Conservation (phyloP, 2,113 vertebrate species). For the Tonatia bakeri region DNA sequence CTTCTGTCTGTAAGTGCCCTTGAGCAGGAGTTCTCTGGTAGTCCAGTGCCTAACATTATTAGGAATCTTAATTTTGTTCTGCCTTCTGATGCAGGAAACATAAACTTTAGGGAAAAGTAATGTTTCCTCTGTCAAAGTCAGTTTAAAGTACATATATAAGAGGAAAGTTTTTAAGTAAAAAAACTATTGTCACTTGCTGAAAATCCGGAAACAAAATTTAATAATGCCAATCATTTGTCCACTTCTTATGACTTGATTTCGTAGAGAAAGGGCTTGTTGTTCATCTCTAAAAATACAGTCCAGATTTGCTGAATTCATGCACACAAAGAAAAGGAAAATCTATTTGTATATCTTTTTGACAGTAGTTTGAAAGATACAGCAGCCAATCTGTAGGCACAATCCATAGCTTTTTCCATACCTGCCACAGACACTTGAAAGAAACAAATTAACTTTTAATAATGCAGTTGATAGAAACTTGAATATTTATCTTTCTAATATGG, state of each 20-base stretch:
- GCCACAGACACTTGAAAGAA: not conserved
- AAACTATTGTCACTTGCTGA: not conserved
- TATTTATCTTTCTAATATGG: not conserved
- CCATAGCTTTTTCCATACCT: not conserved
- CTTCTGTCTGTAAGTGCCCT: not conserved
- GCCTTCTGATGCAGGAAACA: not conserved
- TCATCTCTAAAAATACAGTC: not conserved
- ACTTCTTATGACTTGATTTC: not conserved
- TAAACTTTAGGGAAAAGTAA: not conserved
- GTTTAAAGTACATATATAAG: not conserved
- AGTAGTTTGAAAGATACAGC: not conserved
- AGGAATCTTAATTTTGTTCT: not conserved
- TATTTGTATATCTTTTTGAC: not conserved
- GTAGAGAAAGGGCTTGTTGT: not conserved
- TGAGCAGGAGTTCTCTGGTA: not conserved
- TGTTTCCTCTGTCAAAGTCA: not conserved
- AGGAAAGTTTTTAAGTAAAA: not conserved
- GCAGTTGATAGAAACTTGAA: not conserved
- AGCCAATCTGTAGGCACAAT: not conserved
- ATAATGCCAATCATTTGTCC: not conserved
- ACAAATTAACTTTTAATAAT: slow-evolving; percentile 15
- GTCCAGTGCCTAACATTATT: not conserved
- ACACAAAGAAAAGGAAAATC: not conserved
- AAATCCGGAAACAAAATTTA: not conserved
- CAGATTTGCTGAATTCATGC: not conserved